Conservation (phyloP, 2,888 invertebrate species). For the Petrolisthes cinctipes region DNA sequence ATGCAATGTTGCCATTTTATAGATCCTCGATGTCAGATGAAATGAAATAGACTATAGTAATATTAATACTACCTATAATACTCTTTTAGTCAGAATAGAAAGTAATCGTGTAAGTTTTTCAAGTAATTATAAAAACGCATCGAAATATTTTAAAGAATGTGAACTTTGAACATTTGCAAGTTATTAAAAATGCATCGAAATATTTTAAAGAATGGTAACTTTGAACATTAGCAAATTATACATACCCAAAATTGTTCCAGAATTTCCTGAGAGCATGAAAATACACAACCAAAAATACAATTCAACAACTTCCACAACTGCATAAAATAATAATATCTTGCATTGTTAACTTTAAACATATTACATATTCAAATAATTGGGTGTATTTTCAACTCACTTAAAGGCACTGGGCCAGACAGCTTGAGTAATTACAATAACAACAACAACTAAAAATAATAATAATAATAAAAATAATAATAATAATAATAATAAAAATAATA, state of each 20-base stretch:
- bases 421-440: not conserved
- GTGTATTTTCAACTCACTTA: not conserved
- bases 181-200: not conserved
- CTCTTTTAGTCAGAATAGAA: too few relatives aligned
- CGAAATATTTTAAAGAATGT: not conserved
- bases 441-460: not conserved
- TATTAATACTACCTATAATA: too few relatives aligned
- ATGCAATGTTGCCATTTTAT: too few relatives aligned
- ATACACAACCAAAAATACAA: not conserved
- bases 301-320: too few relatives aligned
- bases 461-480: too few relatives aligned
- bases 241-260: slow-evolving; percentile 58
- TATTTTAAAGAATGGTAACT: too few relatives aligned
- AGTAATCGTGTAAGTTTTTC: too few relatives aligned
- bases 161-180: not conserved
- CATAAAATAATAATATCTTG: too few relatives aligned
- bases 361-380: not conserved
- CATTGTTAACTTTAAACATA: too few relatives aligned
- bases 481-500: too few relatives aligned
- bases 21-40: too few relatives aligned
- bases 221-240: not conserved
- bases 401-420: not conserved
- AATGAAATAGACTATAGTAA: too few relatives aligned
- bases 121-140: not conserved
- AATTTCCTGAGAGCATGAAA: slow-evolving; percentile 26